Evolutionary conservation across 2,797 vertebrate species (phyloP), one percentile per base, ranked within the genome.

Genomic region (Cercopithecus mitis): DNA sequence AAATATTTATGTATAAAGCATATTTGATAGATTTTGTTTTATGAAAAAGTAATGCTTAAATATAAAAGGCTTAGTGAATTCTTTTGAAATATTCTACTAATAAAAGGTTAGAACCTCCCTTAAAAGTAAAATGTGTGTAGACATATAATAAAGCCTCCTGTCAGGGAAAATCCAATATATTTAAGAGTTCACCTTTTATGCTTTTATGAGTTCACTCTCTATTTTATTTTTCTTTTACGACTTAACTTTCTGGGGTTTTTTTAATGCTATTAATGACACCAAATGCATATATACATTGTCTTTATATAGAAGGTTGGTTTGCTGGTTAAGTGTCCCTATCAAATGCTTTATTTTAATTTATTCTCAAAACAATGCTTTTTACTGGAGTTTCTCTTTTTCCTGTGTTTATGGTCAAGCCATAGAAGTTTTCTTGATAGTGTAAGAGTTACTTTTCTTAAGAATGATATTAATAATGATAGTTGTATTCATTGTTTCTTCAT

Each of bases 221-320:
- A 15, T 55, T 64, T 67, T 83, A 10, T 77, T 58, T 87, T 90
- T 47, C 57, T 41, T 45, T 82, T 79, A 79, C 86, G 72, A 76
- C 8, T 79, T 89, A 5, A 57, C 20, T 50, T 67, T 64, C 8
- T 50, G 5, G 76, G 17, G 57, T 84, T 79, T 81, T 92, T 73
- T 30, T 36, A 1, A 30, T 92, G 52, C 67, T 25, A 52, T 73
- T 43, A 88, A 67, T 88, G 25, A 50, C 27, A 94, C 25, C 25
- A 52, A 57, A 86, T 79, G 4, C 7, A 30, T 82, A 39, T 27
- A 0, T 67, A 55, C 10, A 83, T 79, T 76, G 15, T 93, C 85
- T 95, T 91, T 80, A 14, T 55, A 88, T 70, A 72, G 41, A 77
- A 91, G 94, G 33, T 20, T 84, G 75, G 83, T 86, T 90, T 94